Percentiles rank a stretch among this genome's conserved stretches.
Conservation (phyloP, 2,888 invertebrate genomes). For the Brachypterus glaber region DNA sequence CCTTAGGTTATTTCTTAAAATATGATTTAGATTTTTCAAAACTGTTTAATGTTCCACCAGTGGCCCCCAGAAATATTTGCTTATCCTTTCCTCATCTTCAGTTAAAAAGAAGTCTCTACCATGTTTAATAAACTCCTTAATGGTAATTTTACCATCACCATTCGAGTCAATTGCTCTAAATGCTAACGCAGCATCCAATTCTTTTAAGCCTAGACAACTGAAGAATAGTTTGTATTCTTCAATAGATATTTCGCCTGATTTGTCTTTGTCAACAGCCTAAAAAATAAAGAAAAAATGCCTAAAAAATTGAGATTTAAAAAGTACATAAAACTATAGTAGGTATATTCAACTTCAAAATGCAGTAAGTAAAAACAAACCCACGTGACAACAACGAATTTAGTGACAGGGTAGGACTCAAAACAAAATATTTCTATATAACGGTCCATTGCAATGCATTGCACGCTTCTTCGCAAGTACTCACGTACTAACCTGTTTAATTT, state of each 20-base stretch:
- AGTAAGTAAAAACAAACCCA: background rate
- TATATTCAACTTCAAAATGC: background rate
- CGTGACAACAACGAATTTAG: background rate
- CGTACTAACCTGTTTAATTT: too few species aligned
- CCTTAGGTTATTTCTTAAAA: too few species aligned
- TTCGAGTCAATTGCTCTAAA: conserved; percentile 73
- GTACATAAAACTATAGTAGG: too few species aligned
- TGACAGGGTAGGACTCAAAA: background rate
- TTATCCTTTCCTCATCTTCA: conserved; percentile 64
- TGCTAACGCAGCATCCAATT: conserved; percentile 66
- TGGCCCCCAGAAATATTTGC: conserved; percentile 83
- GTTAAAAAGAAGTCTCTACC: conserved; percentile 73
- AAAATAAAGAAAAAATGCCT: too few species aligned
- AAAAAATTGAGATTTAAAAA: too few species aligned
- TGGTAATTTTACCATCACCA: conserved; percentile 64
- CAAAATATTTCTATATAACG: too few species aligned
- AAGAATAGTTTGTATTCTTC: conserved; percentile 78
- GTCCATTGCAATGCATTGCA: too few species aligned
- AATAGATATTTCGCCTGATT: conserved; percentile 66
- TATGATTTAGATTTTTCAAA: too few species aligned
- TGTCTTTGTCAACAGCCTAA: conserved; percentile 74
- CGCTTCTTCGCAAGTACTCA: too few species aligned
- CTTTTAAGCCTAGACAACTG: conserved; percentile 63
- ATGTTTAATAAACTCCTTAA: conserved; percentile 70
- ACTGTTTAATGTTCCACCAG: conserved; percentile 51